Evolutionary conservation across 2,113 vertebrate genomes (phyloP).

Genomic region (Toxotes jaculatrix): DNA sequence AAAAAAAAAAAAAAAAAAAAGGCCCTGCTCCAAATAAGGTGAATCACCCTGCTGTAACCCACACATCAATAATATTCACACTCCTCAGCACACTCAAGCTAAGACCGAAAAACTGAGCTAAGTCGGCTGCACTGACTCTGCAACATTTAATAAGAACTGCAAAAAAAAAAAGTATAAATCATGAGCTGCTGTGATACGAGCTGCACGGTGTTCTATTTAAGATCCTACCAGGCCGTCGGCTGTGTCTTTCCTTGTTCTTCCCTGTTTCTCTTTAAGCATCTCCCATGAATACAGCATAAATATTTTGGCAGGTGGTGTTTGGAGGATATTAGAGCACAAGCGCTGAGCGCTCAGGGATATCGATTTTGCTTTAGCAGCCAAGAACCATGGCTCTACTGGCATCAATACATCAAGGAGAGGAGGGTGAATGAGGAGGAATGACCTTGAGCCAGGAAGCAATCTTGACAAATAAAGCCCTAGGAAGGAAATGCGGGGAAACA

Average conservation of each 20-base stretch:
- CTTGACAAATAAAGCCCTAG: slow-evolving; percentile 62
- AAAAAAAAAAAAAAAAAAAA: slow-evolving; percentile 1
- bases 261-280: slow-evolving; percentile 42
- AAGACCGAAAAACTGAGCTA: slow-evolving; percentile 7
- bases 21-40: slow-evolving; percentile 32
- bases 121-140: background rate
- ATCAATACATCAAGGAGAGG: slow-evolving; percentile 55
- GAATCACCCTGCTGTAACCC: slow-evolving; percentile 37
- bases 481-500: slow-evolving; percentile 61
- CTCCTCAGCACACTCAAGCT: slow-evolving; percentile 21
- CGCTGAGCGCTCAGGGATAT: slow-evolving; percentile 69
- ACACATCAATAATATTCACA: slow-evolving; percentile 54
- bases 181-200: background rate
- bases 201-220: slow-evolving; percentile 19
- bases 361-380: slow-evolving; percentile 74
- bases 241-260: slow-evolving; percentile 36
- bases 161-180: slow-evolving; percentile 40
- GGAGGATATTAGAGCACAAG: slow-evolving; percentile 76
- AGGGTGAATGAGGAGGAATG: slow-evolving; percentile 56
- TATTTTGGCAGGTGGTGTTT: slow-evolving; percentile 79
- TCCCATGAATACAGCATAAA: slow-evolving; percentile 72
- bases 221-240: slow-evolving; percentile 1
- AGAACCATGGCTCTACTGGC: slow-evolving; percentile 62
- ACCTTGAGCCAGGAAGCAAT: slow-evolving; percentile 75
- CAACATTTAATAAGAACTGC: slow-evolving; percentile 29